Evolutionary conservation across 2,113 vertebrate species (phyloP).

Genomic region (Tonatia bakeri): DNA sequence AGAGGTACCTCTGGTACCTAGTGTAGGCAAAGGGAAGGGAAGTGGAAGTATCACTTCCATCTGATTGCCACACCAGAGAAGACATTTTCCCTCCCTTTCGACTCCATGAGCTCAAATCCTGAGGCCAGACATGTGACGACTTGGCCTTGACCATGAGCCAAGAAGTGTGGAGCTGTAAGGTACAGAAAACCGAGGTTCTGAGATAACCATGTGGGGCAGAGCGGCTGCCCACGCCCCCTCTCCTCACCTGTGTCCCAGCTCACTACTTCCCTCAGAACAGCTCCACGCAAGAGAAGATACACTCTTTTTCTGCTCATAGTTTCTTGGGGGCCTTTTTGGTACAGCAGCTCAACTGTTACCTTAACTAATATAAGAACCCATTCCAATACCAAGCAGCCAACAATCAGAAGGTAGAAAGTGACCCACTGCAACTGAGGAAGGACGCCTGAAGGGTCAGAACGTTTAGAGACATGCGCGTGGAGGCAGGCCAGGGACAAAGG

Average conservation of each 20-base stretch:
- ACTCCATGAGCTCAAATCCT: not conserved
- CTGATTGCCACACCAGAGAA: not conserved
- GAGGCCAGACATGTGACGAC: not conserved
- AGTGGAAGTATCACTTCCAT: not conserved
- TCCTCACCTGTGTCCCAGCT: fast-evolving
- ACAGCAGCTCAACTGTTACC: not conserved
- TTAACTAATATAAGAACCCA: not conserved
- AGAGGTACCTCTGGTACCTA: not conserved
- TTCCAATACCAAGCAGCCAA: not conserved
- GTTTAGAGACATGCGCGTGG: not conserved
- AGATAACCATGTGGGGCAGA: not conserved
- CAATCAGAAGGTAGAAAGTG: not conserved
- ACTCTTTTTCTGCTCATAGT: not conserved
- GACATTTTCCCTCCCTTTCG: not conserved
- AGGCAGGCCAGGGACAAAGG: not conserved
- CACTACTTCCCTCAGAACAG: not conserved
- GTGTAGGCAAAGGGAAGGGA: not conserved
- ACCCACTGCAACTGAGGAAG: not conserved
- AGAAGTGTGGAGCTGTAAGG: not conserved
- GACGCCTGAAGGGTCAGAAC: not conserved
- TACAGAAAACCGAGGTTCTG: not conserved
- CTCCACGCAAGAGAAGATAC: not conserved
- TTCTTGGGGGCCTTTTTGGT: not conserved
- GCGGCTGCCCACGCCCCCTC: not conserved
- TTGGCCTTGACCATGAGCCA: not conserved